Conservation (phyloP, 2,113 vertebrate genomes). For the Himantopus leucocephalus region DNA sequence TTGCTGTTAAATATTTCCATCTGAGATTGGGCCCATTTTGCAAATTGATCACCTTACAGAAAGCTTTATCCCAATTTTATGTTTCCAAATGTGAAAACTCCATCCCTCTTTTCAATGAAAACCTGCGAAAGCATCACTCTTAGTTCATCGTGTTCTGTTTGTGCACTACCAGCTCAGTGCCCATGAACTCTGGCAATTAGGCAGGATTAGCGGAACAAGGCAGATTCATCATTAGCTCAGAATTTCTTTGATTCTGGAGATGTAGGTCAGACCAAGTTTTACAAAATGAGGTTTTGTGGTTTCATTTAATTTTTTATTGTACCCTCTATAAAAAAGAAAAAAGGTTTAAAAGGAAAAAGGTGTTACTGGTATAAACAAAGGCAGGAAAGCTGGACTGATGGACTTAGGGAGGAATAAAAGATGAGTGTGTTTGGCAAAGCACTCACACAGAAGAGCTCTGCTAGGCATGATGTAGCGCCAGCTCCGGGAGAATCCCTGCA, state of each 20-base stretch:
- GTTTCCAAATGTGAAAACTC: neutral
- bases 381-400: neutral
- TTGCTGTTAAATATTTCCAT: neutral
- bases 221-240: neutral
- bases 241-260: neutral
- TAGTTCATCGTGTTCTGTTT: neutral
- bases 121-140: neutral
- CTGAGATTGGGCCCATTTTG: neutral
- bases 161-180: neutral
- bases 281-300: neutral
- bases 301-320: constrained; percentile 36
- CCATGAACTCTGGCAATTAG: neutral
- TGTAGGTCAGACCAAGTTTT: constrained; percentile 15
- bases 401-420: neutral
- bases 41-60: neutral
- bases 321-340: neutral
- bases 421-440: neutral
- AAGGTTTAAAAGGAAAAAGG: neutral
- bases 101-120: neutral
- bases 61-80: neutral
- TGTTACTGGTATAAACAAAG: neutral
- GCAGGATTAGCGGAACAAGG: neutral
- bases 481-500: neutral
- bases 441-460: neutral
- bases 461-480: neutral